Base-by-base conservation (phyloP, 35 echinoderm and acorn worm genomes). In the Ophiothrix spiculata region DNA sequence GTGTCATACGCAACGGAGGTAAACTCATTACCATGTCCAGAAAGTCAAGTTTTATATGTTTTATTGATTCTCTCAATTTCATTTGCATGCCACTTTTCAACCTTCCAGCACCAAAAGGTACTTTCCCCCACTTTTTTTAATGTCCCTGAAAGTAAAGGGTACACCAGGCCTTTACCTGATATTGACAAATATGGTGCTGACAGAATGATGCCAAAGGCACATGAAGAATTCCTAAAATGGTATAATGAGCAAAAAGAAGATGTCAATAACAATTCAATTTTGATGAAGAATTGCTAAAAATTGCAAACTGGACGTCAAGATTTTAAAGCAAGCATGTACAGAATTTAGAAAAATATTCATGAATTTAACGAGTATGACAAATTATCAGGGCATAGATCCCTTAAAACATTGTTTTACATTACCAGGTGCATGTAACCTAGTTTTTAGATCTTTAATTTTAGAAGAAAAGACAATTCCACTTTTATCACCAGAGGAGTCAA, bases 381-480 rank as follows among this genome's bases (percentile, higher is more conserved):
- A 41, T 25, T 74, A 37, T 32, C 45, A 19, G 17, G 83, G 83
- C 32, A 86, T 86, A 38, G 83, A 86, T 35, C 83, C 83, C 21
- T 86, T 86, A 37, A 56, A 86, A 76, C 19, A 86, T 28, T 76
- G 64, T 32, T 37, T 86, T 31, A 86, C 84, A 11, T 36, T 76
- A 21, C 64, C 84, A 1, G 37, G 64, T 8, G 84, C 84, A 74
- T 86, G 84, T 39, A 76, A 86, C 36, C 37, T 86, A 4, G 84
- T 86, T 1, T 86, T 39, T 63, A 37, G 84, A 25, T 25, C 82
- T 23, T 74, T 56, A 74, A 74, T 74, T n/a, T 35, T 84, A 74
- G 8, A 73, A 25, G 54, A 0, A 1, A 17, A 74, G 0, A 75
- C 84, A 15, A 76, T 86, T 23, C 34, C 54, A 31, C 33, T 86